Evolutionary conservation across 2,113 vertebrate species (phyloP).

Genomic region (Psammodynastes pulverulentus): DNA sequence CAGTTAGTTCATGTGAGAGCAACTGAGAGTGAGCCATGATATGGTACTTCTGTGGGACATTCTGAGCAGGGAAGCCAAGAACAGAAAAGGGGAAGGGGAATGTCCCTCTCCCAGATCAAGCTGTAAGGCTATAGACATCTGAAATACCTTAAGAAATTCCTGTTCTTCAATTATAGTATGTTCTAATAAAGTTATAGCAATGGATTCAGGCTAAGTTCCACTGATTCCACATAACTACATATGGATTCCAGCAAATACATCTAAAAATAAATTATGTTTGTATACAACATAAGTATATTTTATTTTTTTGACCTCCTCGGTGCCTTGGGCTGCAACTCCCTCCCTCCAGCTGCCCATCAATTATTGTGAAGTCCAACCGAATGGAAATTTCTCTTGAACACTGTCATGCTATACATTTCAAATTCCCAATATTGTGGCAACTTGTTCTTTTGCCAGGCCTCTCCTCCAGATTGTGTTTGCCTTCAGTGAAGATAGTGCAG

Average conservation of each 20-base stretch:
- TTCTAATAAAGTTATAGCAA: not conserved
- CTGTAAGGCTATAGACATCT: not conserved
- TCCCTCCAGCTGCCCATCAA: not conserved
- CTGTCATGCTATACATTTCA: not conserved
- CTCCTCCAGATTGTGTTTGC: not conserved
- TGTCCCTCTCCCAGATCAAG: not conserved
- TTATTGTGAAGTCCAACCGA: not conserved
- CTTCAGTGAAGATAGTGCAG: not conserved
- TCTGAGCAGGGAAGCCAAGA: not conserved
- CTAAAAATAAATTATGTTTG: not conserved
- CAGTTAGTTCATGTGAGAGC: not conserved
- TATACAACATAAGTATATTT: not conserved
- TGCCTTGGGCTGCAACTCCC: not conserved
- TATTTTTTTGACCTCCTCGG: not conserved
- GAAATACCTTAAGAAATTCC: not conserved
- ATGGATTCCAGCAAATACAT: not conserved
- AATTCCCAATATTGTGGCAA: not conserved
- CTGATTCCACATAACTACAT: not conserved
- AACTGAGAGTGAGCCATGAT: not conserved
- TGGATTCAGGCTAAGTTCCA: not conserved
- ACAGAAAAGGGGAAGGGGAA: not conserved
- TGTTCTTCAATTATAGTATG: not conserved
- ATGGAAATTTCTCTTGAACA: not conserved
- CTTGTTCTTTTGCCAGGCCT: not conserved
- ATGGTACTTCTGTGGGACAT: not conserved